Base-by-base conservation (phyloP, 2,113 vertebrate species). In the Collichthys lucidus region DNA sequence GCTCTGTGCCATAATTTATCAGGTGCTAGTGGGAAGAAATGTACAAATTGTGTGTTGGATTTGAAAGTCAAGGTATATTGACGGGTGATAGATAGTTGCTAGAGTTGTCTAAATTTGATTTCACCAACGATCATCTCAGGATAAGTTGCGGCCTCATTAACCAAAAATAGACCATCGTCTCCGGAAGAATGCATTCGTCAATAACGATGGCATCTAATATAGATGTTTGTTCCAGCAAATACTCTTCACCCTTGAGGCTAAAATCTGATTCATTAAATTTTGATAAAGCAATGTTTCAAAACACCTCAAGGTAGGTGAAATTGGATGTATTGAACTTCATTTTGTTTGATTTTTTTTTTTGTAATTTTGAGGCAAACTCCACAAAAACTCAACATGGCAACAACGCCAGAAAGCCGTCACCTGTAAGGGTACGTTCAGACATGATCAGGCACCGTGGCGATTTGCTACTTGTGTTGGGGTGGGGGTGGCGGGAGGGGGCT, bases 121-220 rank as follows among this genome's bases (percentile, higher is more conserved):
- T 81, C 12, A n/a, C 44, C 15, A 65, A 81, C 52, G 72, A 49
- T 83, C 79, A 71, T 89, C 57, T 35, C 40, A 29, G 70, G 82
- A 85, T 84, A 82, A 85, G 82, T 79, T 77, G 66, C 10, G 22
- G 74, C 73, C 80, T 77, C 77, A 77, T 87, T 79, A 85, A 65
- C 73, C 61, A 77, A 76, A 90, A 86, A 89, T 74, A 89, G 78
- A 74, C 72, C 63, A 79, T 74, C 44, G 26, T 53, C n/a, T 60
- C 16, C 31, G 80, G 78, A 64, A 74, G 72, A 78, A 60, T 20
- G 42, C 63, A 55, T 82, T 76, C 26, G 82, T 89, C 74, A 88
- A 79, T 92, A 91, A 82, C 68, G 80, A 79, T 63, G 77, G 29
- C 42, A 77, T 60, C 53, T 76, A 44, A 77, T 64, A 55, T 40